Conservation (phyloP, 2,888 invertebrate species). For the Brenthis hecate region DNA sequence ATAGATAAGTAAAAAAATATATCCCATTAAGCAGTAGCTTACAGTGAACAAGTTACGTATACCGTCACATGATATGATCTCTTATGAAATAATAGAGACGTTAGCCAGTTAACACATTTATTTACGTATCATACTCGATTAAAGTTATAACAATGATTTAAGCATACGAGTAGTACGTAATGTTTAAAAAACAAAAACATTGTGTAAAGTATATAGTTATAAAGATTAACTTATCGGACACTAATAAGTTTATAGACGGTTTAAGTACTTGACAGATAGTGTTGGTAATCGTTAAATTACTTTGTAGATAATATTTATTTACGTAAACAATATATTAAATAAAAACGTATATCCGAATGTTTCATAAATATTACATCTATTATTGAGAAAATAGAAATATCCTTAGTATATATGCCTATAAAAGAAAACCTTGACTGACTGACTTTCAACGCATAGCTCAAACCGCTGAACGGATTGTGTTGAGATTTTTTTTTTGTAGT, state of each 20-base stretch:
- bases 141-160: conserved; percentile 37
- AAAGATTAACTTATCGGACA: conserved; percentile 21
- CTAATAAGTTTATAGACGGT: conserved; percentile 11
- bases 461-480: too few species aligned
- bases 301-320: background rate
- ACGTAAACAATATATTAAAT: too few species aligned
- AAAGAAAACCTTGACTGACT: too few species aligned
- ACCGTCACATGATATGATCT: conserved; percentile 18
- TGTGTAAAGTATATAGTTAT: conserved; percentile 10
- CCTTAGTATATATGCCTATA: too few species aligned
- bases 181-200: conserved; percentile 1
- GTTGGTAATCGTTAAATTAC: background rate
- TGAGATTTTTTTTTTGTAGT: too few species aligned
- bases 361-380: too few species aligned
- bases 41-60: conserved; percentile 3
- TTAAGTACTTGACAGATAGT: conserved; percentile 1
- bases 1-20: too few species aligned
- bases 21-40: background rate
- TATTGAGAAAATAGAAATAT: too few species aligned
- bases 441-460: too few species aligned
- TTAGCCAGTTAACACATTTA: conserved; percentile 28
- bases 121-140: conserved; percentile 22
- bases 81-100: conserved; percentile 5
- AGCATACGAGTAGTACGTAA: conserved; percentile 27
- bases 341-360: too few species aligned